Evolutionary conservation across 1,140 invertebrate genomes (phyloP).

Genomic region (Lepidotrigona ventralis): DNA sequence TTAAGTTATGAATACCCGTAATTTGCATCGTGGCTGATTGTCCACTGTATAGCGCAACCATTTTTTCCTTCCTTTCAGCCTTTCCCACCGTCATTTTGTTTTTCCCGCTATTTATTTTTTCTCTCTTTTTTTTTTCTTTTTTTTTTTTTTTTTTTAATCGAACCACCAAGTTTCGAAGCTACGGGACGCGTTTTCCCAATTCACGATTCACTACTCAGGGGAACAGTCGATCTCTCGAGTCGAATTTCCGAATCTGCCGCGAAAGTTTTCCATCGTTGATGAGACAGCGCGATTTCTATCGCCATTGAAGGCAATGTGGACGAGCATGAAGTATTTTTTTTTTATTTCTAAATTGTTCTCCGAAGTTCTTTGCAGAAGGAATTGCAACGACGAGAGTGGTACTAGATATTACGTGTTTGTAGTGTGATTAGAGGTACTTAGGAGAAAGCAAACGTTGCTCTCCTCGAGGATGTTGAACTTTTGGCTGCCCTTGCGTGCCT

Average conservation of each 20-base stretch:
- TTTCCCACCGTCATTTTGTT: background rate
- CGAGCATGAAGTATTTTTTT: background rate
- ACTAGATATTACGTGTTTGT: background rate
- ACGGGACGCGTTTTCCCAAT: slow-evolving; percentile 29
- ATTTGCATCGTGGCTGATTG: slow-evolving; percentile 42
- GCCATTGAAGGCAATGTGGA: background rate
- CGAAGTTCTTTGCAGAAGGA: fast-evolving
- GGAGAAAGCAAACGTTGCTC: background rate
- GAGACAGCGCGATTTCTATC: background rate
- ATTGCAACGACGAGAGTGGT: background rate
- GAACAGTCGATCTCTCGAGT: background rate
- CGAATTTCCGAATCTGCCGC: background rate
- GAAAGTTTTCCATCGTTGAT: background rate
- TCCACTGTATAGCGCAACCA: slow-evolving; percentile 2
- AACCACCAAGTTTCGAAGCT: background rate
- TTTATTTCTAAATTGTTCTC: background rate
- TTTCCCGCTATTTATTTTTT: background rate
- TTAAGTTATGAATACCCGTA: slow-evolving; percentile 51
- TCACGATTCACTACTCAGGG: background rate
- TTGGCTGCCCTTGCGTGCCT: slow-evolving; percentile 29
- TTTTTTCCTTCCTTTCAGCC: background rate
- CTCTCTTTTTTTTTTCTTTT: too few species aligned
- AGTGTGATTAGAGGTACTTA: background rate
- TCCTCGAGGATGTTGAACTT: slow-evolving; percentile 41
- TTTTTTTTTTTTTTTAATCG: background rate